Base-by-base conservation (phyloP, 2,888 invertebrate genomes). In the Crossocerus cetratus region DNA sequence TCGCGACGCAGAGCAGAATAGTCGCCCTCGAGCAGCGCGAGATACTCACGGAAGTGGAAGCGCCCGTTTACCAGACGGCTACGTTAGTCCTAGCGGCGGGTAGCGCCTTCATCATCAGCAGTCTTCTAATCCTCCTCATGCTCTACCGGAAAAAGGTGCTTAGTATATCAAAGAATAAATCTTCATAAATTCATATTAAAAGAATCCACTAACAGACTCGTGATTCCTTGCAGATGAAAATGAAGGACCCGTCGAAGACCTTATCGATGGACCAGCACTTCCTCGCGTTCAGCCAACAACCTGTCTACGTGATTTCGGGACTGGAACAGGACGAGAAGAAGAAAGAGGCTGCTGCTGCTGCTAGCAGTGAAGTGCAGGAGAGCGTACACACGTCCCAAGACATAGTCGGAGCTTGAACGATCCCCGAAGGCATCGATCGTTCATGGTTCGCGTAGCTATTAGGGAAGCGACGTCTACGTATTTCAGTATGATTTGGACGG, bases 81-180 rank as follows among this genome's bases (percentile, higher is more conserved):
- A 92, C 96, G 20, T 94, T 96, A 81, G 95, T 96, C 16, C 91
- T 96, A 64, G 95, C 95, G 22, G 95, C 95, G 0, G 94, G 94
- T 5, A 95, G 96, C 3, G 95, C 96, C 0, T 96, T 96, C 86
- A 92, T 96, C 68, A 95, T 96, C 87, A 95, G 95, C 86, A 94
- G 95, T 20, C 91, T 96, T 20, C 93, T 95, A 32, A 93, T 96
- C 2, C 92, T 96, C 14, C 92, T 96, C 2, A 94, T 95, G 92
- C 90, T 96, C 14, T 96, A 96, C 88, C 93, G 95, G 13, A 92
- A 93, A 85, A 93, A 93, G 89, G 92, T 92, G 65, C 4, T 14
- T 42, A 44, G 14, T 2, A 2, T 11, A 16, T 58, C 21, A 14
- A 20, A 23, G 14, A 57, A 57, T 14, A 21, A 0, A 2, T 57